phyloP scores from a whole-genome alignment of 2,797 vertebrate species.

The Xenops minutus region DNA sequence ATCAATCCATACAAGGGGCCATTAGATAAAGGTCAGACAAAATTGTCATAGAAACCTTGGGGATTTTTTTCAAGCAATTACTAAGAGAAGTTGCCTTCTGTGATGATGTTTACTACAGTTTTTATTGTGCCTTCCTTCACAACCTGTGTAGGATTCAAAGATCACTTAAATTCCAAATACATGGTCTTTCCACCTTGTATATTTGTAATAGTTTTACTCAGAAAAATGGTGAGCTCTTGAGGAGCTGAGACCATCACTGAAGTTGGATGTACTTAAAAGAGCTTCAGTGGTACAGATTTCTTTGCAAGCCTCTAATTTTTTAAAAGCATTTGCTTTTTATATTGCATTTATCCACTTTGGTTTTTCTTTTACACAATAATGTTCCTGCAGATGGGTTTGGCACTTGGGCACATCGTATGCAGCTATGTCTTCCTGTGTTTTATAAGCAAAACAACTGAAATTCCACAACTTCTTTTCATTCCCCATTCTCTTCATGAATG shows the following conservation, averaged over 20 bases:
- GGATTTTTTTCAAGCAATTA: background rate
- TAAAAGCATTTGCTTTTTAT: background rate
- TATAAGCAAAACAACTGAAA: background rate
- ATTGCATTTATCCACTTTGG: background rate
- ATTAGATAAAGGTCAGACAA: slow-evolving; percentile 47
- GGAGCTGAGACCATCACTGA: background rate
- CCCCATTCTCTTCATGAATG: background rate
- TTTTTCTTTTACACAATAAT: background rate
- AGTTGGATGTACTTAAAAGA: background rate
- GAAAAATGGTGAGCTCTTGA: background rate
- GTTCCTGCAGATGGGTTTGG: background rate
- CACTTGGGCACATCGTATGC: background rate
- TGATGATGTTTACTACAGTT: background rate
- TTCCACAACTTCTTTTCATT: background rate
- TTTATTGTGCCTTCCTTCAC: background rate
- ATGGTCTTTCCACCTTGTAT: background rate
- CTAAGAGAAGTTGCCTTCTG: background rate
- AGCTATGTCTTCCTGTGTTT: background rate
- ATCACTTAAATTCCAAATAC: background rate
- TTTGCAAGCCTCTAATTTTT: background rate
- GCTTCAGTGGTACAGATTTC: background rate
- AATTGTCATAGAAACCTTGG: background rate
- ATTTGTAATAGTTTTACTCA: background rate
- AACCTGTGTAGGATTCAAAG: background rate
- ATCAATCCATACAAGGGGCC: background rate